Percentiles rank a stretch among this genome's conserved stretches.
These are phyloP conservation scores for Diabrotica virgifera DNA, from an alignment of 1,140 invertebrate genomes.

Conservation along the genomic window DNA sequence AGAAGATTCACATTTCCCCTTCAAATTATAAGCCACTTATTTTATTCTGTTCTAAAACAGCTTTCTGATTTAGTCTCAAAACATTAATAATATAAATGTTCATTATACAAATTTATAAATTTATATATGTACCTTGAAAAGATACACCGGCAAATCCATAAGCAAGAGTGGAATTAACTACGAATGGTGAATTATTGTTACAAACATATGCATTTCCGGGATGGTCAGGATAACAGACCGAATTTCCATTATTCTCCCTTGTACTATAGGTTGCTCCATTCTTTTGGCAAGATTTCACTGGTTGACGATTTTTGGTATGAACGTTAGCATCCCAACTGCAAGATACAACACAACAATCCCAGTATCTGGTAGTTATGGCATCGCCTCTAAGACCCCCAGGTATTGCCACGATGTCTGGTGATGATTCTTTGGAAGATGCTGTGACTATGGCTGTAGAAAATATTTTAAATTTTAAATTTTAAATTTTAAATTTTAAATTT, in stretches of 20 bases:
- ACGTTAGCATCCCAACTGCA: background rate
- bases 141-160: constrained; percentile 23
- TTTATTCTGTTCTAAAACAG: too few relatives aligned
- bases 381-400: background rate
- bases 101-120: background rate
- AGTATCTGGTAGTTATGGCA: background rate
- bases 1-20: too few relatives aligned
- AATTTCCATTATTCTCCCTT: background rate
- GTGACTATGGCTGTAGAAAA: too few relatives aligned
- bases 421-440: too few relatives aligned
- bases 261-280: background rate
- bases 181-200: constrained; percentile 14
- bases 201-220: constrained; percentile 19
- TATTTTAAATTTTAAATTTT: too few relatives aligned
- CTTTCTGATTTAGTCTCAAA: too few relatives aligned
- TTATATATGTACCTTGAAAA: constrained; percentile 11
- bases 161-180: constrained; percentile 23
- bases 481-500: too few relatives aligned
- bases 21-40: too few relatives aligned
- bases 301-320: background rate
- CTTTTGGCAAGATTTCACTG: background rate
- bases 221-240: background rate
- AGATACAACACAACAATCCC: background rate
- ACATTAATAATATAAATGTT: too few relatives aligned
- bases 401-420: background rate